A percentile compares a stretch with the other conserved stretches of the same genome.
Conservation (phyloP, 2,113 vertebrate species). For the Pteropus alecto region DNA sequence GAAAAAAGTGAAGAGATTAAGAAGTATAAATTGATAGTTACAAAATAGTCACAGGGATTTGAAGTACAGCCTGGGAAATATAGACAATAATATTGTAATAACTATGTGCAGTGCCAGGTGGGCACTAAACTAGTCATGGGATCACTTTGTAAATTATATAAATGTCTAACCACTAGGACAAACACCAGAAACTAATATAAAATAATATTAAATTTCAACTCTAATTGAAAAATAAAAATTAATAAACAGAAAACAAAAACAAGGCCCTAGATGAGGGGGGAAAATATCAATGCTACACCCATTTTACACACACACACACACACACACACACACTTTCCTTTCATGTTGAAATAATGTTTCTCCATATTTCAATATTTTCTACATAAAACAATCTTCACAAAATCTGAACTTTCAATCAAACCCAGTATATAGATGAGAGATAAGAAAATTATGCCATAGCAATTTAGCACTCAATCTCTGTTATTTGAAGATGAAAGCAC, state of each 20-base stretch:
- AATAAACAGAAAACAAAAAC: neutral
- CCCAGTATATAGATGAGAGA: slow-evolving; percentile 56
- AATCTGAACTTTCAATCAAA: slow-evolving; percentile 76
- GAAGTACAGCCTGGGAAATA: too few relatives aligned
- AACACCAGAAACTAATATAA: too few relatives aligned
- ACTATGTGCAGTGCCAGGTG: too few relatives aligned
- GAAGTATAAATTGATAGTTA: too few relatives aligned
- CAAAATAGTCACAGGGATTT: too few relatives aligned
- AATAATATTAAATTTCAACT: too few relatives aligned
- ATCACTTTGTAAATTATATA: too few relatives aligned
- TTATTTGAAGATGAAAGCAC: slow-evolving; percentile 77
- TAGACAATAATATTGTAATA: too few relatives aligned
- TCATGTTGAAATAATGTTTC: slow-evolving; percentile 45
- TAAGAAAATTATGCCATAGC: slow-evolving; percentile 72
- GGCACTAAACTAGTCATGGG: too few relatives aligned
- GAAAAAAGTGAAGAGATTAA: too few relatives aligned
- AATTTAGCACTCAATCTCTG: slow-evolving; percentile 81
- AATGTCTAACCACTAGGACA: too few relatives aligned
- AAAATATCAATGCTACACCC: neutral
- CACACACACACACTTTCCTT: neutral
- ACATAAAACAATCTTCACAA: slow-evolving; percentile 55
- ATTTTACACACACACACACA: neutral
- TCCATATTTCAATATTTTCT: slow-evolving; percentile 1
- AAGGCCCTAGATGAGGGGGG: neutral
- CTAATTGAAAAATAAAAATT: too few relatives aligned